These are phyloP conservation scores for Drosophila yooni DNA, from an alignment of 2,888 invertebrate genomes.

Conservation along the genomic window DNA sequence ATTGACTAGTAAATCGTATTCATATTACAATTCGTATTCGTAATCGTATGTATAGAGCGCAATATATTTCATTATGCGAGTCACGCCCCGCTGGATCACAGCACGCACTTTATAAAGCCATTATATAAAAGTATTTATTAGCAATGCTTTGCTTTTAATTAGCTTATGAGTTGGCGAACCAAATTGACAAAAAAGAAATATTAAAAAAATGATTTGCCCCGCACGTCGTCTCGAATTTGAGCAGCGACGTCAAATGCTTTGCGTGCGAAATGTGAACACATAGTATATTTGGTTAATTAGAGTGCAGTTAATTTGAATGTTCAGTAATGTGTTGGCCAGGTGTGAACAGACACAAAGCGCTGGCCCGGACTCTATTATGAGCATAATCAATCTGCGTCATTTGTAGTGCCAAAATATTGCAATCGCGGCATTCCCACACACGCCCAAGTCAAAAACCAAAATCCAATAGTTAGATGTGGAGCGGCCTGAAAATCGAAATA, in stretches of 20 bases:
- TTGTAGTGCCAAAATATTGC: slow-evolving; percentile 62
- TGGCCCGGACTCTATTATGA: slow-evolving; percentile 19
- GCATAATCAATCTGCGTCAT: slow-evolving; percentile 72
- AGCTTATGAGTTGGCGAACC: slow-evolving; percentile 52
- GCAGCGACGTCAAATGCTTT: slow-evolving; percentile 24
- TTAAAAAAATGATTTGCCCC: slow-evolving; percentile 5
- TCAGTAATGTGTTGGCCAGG: slow-evolving; percentile 72
- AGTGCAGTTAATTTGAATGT: slow-evolving; percentile 74
- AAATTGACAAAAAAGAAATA: slow-evolving; percentile 47
- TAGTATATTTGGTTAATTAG: slow-evolving; percentile 68
- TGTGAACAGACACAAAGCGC: slow-evolving; percentile 64
- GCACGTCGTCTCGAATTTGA: neutral
- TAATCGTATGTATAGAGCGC: slow-evolving; percentile 50
- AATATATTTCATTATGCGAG: slow-evolving; percentile 62
- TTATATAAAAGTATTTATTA: slow-evolving; percentile 72
- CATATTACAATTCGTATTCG: slow-evolving; percentile 31
- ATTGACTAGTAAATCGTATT: slow-evolving; percentile 67
- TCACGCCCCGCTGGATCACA: slow-evolving; percentile 64
- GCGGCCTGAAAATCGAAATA: slow-evolving; percentile 30
- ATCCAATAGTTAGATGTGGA: slow-evolving; percentile 11
- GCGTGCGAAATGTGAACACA: slow-evolving; percentile 43
- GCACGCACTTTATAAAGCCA: slow-evolving; percentile 74
- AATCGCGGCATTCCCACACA: slow-evolving; percentile 66
- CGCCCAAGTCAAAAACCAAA: slow-evolving; percentile 45
- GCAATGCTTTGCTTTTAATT: slow-evolving; percentile 70